These are phyloP conservation scores for Carposina sasakii DNA, from an alignment of 1,140 invertebrate genomes.

Conservation along the genomic window DNA sequence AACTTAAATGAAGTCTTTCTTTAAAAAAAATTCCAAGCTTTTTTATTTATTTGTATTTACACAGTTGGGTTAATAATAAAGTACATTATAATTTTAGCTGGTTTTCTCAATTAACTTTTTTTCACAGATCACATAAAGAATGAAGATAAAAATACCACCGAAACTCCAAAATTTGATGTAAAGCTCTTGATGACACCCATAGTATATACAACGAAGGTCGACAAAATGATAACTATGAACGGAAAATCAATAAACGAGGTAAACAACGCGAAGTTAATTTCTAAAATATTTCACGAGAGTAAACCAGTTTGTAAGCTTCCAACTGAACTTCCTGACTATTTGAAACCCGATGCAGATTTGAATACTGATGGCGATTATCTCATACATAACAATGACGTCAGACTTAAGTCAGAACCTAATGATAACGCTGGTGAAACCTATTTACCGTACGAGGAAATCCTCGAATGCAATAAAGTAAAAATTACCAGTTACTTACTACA, in stretches of 20 bases:
- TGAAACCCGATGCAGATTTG: no score
- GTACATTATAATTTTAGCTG: no score
- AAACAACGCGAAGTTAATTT: constrained; percentile 31
- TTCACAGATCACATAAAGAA: no score
- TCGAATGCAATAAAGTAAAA: constrained; percentile 23
- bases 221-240: constrained; percentile 46
- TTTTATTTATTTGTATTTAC: no score
- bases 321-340: constrained; percentile 1
- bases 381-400: no score
- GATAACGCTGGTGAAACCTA: not conserved
- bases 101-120: no score
- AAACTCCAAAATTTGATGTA: constrained; percentile 35
- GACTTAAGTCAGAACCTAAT: no score
- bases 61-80: no score
- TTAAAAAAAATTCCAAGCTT: no score
- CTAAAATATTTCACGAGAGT: constrained; percentile 35
- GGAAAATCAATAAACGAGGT: constrained; percentile 26
- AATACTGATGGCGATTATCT: no score
- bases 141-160: constrained; percentile 5
- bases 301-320: constrained; percentile 26
- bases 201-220: constrained; percentile 50
- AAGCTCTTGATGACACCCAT: constrained; percentile 50
- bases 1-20: no score
- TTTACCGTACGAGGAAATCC: constrained; percentile 1
- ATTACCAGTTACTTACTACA: constrained; percentile 43